These are phyloP conservation scores for Scaptomyza polygonia DNA, from an alignment of 2,888 invertebrate species.

Conservation along the genomic window DNA sequence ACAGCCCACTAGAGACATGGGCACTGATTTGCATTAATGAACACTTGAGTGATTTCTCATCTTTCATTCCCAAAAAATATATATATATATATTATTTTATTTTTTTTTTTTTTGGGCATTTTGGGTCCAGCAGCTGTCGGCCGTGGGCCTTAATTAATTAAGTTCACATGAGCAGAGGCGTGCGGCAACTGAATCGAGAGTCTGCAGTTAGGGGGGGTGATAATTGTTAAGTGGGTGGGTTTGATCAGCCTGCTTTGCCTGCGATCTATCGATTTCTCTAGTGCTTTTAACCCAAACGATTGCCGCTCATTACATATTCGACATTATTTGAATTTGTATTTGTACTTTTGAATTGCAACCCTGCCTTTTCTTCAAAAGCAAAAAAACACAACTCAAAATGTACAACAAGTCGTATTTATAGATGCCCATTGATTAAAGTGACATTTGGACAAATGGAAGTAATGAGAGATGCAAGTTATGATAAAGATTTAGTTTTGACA, in stretches of 20 bases:
- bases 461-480: not conserved
- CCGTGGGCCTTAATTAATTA: conserved; percentile 76
- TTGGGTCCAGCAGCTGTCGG: conserved; percentile 72
- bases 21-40: conserved; percentile 83
- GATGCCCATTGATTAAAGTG: conserved; percentile 11
- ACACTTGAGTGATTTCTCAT: conserved; percentile 77
- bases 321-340: conserved; percentile 34
- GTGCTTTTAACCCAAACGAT: conserved; percentile 20
- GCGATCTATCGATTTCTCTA: conserved; percentile 59
- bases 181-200: conserved; percentile 7
- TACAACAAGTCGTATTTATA: not conserved
- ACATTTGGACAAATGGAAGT: not conserved
- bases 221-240: conserved; percentile 5
- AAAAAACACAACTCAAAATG: conserved; percentile 9
- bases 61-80: conserved; percentile 18
- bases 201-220: not conserved
- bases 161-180: conserved; percentile 75
- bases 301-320: conserved; percentile 45
- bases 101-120: conserved; percentile 38
- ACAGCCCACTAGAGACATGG: conserved; percentile 58
- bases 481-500: not conserved
- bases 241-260: conserved; percentile 34
- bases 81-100: not conserved
- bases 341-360: conserved; percentile 31
- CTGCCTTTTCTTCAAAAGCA: too few relatives aligned